phyloP scores from a whole-genome alignment of 2,797 vertebrate genomes.

The Triplophysa bombifrons region DNA sequence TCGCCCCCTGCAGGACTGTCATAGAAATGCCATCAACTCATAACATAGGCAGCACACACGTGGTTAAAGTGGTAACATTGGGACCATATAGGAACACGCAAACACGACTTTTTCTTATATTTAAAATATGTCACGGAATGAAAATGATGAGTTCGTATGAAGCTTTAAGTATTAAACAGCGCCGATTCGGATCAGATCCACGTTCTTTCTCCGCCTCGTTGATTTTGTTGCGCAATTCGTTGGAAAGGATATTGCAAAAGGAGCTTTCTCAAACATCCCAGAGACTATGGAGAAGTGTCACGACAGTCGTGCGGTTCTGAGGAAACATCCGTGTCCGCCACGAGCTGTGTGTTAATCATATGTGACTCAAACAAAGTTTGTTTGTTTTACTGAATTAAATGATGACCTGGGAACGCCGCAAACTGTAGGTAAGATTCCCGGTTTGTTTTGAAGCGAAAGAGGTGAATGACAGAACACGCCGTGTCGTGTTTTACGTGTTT shows the following conservation, averaged over 20 bases:
- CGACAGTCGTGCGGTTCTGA: neutral
- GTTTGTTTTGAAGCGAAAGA: neutral
- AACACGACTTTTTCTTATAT: neutral
- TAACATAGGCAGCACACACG: neutral
- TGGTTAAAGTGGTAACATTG: neutral
- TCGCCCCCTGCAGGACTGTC: neutral
- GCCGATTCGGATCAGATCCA: neutral
- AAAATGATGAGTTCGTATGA: neutral
- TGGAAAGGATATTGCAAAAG: constrained; percentile 6
- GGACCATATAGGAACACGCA: neutral
- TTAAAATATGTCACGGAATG: neutral
- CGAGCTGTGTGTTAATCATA: neutral
- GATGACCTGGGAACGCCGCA: neutral
- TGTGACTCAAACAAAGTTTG: neutral
- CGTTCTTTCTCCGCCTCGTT: neutral
- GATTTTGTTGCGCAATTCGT: neutral
- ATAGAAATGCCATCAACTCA: neutral
- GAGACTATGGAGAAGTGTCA: neutral
- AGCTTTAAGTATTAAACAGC: neutral
- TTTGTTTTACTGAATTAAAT: neutral
- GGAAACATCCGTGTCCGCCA: neutral
- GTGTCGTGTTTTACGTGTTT: neutral
- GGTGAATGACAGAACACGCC: neutral
- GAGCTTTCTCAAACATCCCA: neutral
- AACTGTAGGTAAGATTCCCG: neutral